Evolutionary conservation across 1,140 invertebrate genomes (phyloP), one percentile per base, ranked within the genome.

Genomic region (Cataglyphis hispanica): DNA sequence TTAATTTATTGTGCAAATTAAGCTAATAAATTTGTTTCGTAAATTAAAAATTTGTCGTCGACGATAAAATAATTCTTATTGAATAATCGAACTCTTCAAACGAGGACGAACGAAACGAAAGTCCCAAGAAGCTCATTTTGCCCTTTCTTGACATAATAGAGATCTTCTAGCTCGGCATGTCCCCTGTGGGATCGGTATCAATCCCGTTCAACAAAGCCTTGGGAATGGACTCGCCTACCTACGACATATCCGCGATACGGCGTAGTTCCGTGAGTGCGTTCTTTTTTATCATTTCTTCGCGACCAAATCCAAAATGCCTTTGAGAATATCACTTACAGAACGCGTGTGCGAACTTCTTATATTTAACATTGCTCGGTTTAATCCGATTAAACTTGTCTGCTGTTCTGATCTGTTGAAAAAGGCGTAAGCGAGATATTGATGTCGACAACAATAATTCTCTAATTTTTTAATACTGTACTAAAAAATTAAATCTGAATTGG

Each of bases 41-140:
- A 84, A 84, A 66, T 87, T 25, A 61, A 63, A 60, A 86, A 43
- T 66, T 81, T 22, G 46, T 75, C 16, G 16, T 11, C 34, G 0
- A 13, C 11, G 10, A 19, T 40, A 67, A 89, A 90, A 89, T 90
- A 66, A 90, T 88, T 86, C 61, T 84, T 75, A 87, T 81, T 85
- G 80, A 85, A 19, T 60, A 87, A 89, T 89, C 84, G 83, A 75
- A 75, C 74, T 90, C 84, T 78, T 86, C 66, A 60, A 69, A 80
- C 25, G 64, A 66, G 66, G 25, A 91, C 86, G 80, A 90, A 87
- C 85, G 67, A 90, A 87, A 84, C 53, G 80, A 91, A 91, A 91
- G 87, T 91, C 86, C 81, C 83, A 89, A 63, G 87, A 91, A 91
- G 91, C 91, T 91, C 90, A 92, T 91, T 92, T 89, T 63, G 88